A percentile compares a stretch with the other conserved stretches of the same genome.
phyloP scores from a whole-genome alignment of 2,888 invertebrate species.

The Pyralis farinalis region DNA sequence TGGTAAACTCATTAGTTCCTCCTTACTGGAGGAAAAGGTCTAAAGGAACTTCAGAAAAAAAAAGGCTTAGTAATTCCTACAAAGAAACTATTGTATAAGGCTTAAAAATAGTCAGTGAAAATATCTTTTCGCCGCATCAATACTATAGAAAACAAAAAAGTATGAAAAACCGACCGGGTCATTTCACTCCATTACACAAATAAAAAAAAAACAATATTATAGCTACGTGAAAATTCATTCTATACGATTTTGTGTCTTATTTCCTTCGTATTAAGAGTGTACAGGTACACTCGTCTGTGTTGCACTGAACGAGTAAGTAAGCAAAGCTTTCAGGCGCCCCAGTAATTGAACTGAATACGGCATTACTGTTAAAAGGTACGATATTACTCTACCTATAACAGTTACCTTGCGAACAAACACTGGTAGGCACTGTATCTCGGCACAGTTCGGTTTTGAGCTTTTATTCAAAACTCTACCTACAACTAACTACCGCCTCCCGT shows the following conservation, averaged over 20 bases:
- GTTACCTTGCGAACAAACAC: slow-evolving; percentile 3
- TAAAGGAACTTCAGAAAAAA: no score
- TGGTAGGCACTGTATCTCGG: neutral
- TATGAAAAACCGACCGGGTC: slow-evolving; percentile 31
- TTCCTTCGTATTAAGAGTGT: neutral
- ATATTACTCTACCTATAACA: slow-evolving; percentile 8
- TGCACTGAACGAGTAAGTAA: slow-evolving; percentile 19
- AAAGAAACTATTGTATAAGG: no score
- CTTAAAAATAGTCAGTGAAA: neutral
- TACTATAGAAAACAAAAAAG: slow-evolving; percentile 15
- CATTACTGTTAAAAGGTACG: slow-evolving; percentile 14
- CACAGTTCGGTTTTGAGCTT: no score
- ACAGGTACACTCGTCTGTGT: neutral
- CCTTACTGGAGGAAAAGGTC: no score
- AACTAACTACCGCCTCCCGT: no score
- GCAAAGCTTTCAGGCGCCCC: slow-evolving; percentile 32
- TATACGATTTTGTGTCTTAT: neutral
- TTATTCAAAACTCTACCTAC: no score
- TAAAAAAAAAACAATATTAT: slow-evolving; percentile 42
- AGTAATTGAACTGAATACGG: slow-evolving; percentile 35
- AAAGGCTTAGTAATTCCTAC: no score
- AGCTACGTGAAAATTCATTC: slow-evolving; percentile 21
- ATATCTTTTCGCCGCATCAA: neutral
- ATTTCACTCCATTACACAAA: slow-evolving; percentile 36
- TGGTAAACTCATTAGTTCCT: no score